Conservation (phyloP, 2,888 invertebrate genomes). For the Nysson spinosus region DNA sequence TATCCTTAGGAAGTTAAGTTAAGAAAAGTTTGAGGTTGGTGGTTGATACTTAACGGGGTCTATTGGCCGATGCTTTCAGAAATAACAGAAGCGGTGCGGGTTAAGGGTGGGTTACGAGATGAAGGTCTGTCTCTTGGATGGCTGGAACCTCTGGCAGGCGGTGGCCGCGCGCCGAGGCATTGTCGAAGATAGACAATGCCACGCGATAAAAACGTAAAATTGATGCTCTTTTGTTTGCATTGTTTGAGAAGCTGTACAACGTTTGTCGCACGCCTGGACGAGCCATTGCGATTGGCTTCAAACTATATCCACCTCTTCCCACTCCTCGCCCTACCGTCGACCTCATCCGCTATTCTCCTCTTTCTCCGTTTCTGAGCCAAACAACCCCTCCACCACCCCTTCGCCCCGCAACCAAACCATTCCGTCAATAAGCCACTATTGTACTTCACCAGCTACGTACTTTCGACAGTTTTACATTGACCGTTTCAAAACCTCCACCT, state of each 20-base stretch:
- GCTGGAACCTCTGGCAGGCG: conserved; percentile 16
- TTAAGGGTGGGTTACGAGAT: conserved; percentile 31
- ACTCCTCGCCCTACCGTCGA: conserved; percentile 10
- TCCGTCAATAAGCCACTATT: conserved; percentile 66
- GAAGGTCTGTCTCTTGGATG: conserved; percentile 20
- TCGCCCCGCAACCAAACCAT: conserved; percentile 47
- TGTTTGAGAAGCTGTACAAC: conserved; percentile 73
- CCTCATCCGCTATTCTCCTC: conserved; percentile 7
- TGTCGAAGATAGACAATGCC: conserved; percentile 75
- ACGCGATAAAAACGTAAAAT: conserved; percentile 76
- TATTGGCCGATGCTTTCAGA: too few species aligned
- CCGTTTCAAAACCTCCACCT: conserved; percentile 18
- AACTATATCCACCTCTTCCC: conserved; percentile 58
- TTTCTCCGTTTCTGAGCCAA: conserved; percentile 5
- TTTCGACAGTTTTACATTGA: conserved; percentile 50
- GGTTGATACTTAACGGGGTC: too few species aligned
- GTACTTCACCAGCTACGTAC: conserved; percentile 57
- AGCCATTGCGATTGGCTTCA: conserved; percentile 71
- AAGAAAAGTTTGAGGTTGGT: too few species aligned
- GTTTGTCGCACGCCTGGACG: conserved; percentile 73
- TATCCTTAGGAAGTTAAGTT: too few species aligned
- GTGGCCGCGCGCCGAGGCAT: conserved; percentile 57
- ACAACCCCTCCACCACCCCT: conserved; percentile 41
- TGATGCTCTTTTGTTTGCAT: conserved; percentile 75
- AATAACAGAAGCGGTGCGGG: too few species aligned